Evolutionary conservation across 1,140 invertebrate genomes (phyloP).

Genomic region (Dolichoris vasculosae): DNA sequence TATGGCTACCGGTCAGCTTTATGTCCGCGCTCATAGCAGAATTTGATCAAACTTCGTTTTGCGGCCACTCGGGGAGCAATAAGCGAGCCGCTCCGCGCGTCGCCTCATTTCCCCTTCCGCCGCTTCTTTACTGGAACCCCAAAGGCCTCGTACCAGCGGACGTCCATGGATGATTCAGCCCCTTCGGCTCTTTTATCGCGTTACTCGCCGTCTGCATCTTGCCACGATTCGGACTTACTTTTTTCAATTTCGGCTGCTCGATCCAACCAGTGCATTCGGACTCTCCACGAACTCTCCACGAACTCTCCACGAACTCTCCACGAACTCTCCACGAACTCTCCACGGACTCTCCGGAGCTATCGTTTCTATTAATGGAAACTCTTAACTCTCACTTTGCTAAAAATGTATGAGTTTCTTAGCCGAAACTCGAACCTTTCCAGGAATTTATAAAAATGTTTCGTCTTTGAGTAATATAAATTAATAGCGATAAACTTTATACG

Average conservation of each 20-base stretch:
- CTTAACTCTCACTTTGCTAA: too few relatives aligned
- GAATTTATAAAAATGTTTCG: too few relatives aligned
- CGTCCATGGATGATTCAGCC: constrained; percentile 14
- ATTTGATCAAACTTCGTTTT: constrained; percentile 76
- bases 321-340: too few relatives aligned
- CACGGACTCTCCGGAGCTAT: too few relatives aligned
- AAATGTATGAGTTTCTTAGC: too few relatives aligned
- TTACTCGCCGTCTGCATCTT: neutral
- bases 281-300: neutral
- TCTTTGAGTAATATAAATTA: too few relatives aligned
- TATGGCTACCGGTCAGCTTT: constrained; percentile 71
- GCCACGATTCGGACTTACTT: neutral
- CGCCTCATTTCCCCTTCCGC: neutral
- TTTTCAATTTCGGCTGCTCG: neutral
- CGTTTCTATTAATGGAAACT: too few relatives aligned
- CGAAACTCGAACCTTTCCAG: too few relatives aligned
- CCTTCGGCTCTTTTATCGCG: neutral
- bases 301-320: too few relatives aligned
- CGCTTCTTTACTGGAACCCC: neutral
- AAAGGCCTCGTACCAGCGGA: neutral
- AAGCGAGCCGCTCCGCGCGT: constrained; percentile 55
- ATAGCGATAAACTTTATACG: too few relatives aligned
- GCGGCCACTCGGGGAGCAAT: constrained; percentile 75
- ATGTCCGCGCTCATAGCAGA: constrained; percentile 71
- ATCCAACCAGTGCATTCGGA: neutral